Evolutionary conservation across 2,113 vertebrate genomes (phyloP), one percentile per base, ranked within the genome.

Genomic region (Brachyhypopomus gauderio): DNA sequence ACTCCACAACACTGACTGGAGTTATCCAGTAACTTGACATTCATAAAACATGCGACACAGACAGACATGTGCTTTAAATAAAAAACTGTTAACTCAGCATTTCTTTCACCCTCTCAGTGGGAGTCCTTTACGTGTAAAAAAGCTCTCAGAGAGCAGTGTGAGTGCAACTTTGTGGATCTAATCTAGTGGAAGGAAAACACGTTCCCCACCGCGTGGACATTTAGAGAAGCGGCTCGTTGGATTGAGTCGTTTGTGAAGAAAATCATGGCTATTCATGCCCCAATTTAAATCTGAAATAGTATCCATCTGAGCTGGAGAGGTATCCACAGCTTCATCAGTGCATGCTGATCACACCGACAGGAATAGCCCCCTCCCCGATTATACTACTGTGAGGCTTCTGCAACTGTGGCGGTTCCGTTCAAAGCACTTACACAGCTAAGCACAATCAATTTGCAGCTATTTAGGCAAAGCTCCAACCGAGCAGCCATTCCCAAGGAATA

Each of bases 201-300:
- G 77, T 66, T 75, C 67, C 59, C 81, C 55, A 34, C 75, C 59
- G 59, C 48, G 48, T 73, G 59, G 78, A 58, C 75, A 81, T 72
- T 82, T 77, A 77, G 34, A 72, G 23, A 79, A 67, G 76, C 70
- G 36, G 16, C 66, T 64, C 72, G 72, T 20, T 60, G 55, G 64
- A 85, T 77, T 59, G 80, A 62, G 59, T 70, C 66, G 82, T 87
- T 85, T 66, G 59, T 72, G 75, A 58, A 45, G 52, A 86, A 83
- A 78, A 72, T 72, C 67, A 77, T 30, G 20, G 59, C 75, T 34
- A 75, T 78, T 79, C 62, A 86, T 69, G 80, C 72, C 72, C 76
- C 82, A 82, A 72, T 84, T 84, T 82, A 77, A 45, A 87, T 71
- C 71, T 59, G 17, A 56, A 79, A 79, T 77, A 72, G 70, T 64